phyloP scores from a whole-genome alignment of 2,888 invertebrate genomes.

The Plebejus melissa region DNA sequence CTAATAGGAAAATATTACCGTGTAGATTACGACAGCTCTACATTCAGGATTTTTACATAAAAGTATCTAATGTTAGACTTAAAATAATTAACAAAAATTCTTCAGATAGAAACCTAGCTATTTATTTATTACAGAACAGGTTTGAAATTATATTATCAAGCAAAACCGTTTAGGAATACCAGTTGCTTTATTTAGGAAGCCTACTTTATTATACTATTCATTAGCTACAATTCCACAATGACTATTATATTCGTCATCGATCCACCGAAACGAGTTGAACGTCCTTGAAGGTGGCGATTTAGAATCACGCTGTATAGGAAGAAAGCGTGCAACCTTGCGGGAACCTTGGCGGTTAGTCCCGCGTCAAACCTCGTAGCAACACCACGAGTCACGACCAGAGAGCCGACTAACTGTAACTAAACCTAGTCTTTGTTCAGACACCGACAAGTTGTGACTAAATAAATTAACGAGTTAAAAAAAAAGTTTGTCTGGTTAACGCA shows the following conservation, averaged over 20 bases:
- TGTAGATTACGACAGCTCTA: too few relatives aligned
- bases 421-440: slow-evolving; percentile 27
- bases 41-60: too few relatives aligned
- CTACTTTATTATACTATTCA: neutral
- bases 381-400: slow-evolving; percentile 38
- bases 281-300: slow-evolving; percentile 17
- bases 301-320: slow-evolving; percentile 43
- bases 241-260: slow-evolving; percentile 3
- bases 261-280: neutral
- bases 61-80: too few relatives aligned
- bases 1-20: too few relatives aligned
- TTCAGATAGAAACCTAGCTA: too few relatives aligned
- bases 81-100: too few relatives aligned
- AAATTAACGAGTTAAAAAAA: slow-evolving; percentile 35
- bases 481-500: slow-evolving; percentile 39
- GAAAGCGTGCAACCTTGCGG: slow-evolving; percentile 48
- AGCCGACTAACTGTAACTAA: slow-evolving; percentile 28
- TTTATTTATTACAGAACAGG: too few relatives aligned
- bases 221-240: slow-evolving; percentile 3
- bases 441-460: slow-evolving; percentile 43
- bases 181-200: neutral
- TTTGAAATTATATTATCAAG: too few relatives aligned
- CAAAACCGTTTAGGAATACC: neutral
- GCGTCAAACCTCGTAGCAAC: slow-evolving; percentile 45
- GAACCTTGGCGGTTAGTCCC: slow-evolving; percentile 48